Evolutionary conservation across 2,113 vertebrate genomes (phyloP).

Genomic region (Polyodon spathula): DNA sequence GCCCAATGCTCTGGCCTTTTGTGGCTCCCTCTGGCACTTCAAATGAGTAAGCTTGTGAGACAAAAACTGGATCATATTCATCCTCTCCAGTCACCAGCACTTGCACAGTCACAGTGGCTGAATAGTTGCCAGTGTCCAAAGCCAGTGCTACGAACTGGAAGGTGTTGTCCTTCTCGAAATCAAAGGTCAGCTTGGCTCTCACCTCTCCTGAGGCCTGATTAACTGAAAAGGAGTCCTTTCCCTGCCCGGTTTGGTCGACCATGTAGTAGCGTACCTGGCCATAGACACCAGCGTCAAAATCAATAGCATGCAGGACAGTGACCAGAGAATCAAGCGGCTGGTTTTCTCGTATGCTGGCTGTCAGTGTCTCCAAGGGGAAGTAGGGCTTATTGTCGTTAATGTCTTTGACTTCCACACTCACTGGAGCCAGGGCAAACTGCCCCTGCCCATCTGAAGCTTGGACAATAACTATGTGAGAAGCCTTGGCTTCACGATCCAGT

Average conservation of each 20-base stretch:
- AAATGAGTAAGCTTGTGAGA: slow-evolving; percentile 69
- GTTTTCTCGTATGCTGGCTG: slow-evolving; percentile 81
- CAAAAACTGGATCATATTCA: slow-evolving; percentile 86
- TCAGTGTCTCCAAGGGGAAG: slow-evolving; percentile 77
- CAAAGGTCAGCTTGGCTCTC: slow-evolving; percentile 68
- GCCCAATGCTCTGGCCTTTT: slow-evolving; percentile 82
- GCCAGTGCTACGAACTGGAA: slow-evolving; percentile 78
- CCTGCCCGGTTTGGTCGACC: slow-evolving; percentile 40
- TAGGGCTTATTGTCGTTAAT: slow-evolving; percentile 84
- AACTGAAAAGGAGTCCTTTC: slow-evolving; percentile 61
- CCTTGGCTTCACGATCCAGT: slow-evolving; percentile 73
- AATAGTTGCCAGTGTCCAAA: slow-evolving; percentile 77
- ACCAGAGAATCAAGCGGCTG: slow-evolving; percentile 76
- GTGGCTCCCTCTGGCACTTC: slow-evolving; percentile 81
- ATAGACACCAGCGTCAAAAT: slow-evolving; percentile 72
- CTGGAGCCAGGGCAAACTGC: slow-evolving; percentile 70
- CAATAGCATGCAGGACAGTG: slow-evolving; percentile 75
- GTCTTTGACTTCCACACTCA: slow-evolving; percentile 82
- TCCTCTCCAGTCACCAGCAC: slow-evolving; percentile 89
- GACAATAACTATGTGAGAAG: slow-evolving; percentile 68
- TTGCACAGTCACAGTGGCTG: slow-evolving; percentile 81
- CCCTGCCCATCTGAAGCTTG: slow-evolving; percentile 69
- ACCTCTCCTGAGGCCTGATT: slow-evolving; percentile 78
- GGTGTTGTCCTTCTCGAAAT: slow-evolving; percentile 79
- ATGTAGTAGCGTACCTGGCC: slow-evolving; percentile 73